phyloP scores from a whole-genome alignment of 2,888 invertebrate genomes.

The Eudemis profundana region DNA sequence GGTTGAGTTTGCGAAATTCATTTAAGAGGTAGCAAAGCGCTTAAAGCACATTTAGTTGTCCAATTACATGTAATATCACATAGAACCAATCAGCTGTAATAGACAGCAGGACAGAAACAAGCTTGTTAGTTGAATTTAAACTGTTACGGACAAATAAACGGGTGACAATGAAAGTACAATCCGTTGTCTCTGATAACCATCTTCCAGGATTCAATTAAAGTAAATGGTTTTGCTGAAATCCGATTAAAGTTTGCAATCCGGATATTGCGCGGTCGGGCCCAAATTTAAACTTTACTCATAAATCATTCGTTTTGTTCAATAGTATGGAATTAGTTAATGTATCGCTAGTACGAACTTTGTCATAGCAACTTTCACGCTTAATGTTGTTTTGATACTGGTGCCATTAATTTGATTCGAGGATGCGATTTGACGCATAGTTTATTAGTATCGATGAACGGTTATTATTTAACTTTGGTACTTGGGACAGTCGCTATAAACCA shows the following conservation, averaged over 20 bases:
- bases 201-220: conserved; percentile 60
- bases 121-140: conserved; percentile 15
- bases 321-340: conserved; percentile 43
- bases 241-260: conserved; percentile 60
- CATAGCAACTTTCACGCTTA: conserved; percentile 20
- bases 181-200: conserved; percentile 50
- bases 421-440: not conserved
- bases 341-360: conserved; percentile 31
- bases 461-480: not conserved
- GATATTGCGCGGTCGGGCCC: conserved; percentile 50
- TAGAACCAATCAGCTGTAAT: not conserved
- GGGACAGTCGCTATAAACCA: not conserved
- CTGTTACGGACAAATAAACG: conserved; percentile 43
- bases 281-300: conserved; percentile 54
- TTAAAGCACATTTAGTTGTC: not conserved
- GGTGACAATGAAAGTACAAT: conserved; percentile 50
- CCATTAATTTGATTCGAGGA: not conserved
- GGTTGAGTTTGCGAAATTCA: too few relatives aligned
- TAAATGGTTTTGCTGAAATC: conserved; percentile 60
- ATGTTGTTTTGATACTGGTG: conserved; percentile 37
- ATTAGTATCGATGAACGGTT: not conserved
- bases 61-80: not conserved
- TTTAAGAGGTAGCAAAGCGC: not conserved
- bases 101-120: not conserved
- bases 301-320: conserved; percentile 49